A percentile compares a stretch with the other conserved stretches of the same genome.
These are phyloP conservation scores for Cyprinodon tularosa DNA, from an alignment of 2,113 vertebrate species.

Conservation along the genomic window DNA sequence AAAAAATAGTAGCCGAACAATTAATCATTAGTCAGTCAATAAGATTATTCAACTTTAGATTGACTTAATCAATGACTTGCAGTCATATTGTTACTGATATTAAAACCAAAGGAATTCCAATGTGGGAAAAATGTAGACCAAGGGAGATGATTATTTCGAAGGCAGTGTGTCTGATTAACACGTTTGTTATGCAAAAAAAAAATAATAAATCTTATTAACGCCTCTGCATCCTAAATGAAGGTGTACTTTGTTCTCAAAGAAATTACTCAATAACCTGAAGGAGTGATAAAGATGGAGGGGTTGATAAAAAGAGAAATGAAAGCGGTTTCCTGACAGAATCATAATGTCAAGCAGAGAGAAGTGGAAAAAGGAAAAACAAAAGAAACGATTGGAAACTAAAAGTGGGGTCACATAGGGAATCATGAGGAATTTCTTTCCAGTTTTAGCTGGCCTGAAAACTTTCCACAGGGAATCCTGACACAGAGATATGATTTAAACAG, in stretches of 20 bases:
- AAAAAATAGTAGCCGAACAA: too few species aligned
- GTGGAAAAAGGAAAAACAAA: not conserved
- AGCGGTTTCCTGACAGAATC: not conserved
- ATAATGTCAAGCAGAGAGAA: not conserved
- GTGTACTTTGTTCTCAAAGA: too few species aligned
- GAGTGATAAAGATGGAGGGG: not conserved
- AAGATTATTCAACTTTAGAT: too few species aligned
- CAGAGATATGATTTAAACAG: slow-evolving; percentile 22
- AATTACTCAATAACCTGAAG: not conserved
- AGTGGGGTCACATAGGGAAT: not conserved
- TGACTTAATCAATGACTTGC: too few species aligned
- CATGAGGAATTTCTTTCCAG: not conserved
- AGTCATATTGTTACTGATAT: too few species aligned
- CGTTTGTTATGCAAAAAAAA: not conserved
- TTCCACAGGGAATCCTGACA: slow-evolving; percentile 36
- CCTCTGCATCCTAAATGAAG: not conserved
- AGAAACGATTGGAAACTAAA: not conserved
- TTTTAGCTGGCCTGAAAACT: slow-evolving; percentile 29
- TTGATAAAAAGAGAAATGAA: too few species aligned
- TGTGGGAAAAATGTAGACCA: too few species aligned
- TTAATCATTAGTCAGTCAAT: too few species aligned
- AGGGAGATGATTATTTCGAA: not conserved
- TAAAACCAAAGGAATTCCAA: too few species aligned
- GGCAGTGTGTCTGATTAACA: not conserved
- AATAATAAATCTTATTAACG: too few species aligned